phyloP scores from a whole-genome alignment of 2,888 invertebrate genomes.

The Zaprionus obscuricornis region DNA sequence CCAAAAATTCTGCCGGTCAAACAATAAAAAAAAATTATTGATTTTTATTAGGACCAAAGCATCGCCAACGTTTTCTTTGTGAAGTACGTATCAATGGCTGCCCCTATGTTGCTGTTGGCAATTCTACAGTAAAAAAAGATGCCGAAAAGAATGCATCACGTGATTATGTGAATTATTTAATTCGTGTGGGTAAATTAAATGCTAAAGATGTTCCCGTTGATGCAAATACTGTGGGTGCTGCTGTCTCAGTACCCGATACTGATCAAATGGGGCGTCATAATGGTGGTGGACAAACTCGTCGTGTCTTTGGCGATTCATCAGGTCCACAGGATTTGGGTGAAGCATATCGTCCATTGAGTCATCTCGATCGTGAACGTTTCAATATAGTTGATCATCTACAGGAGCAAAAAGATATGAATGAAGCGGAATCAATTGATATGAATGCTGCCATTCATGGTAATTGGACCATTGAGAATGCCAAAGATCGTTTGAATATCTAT shows the following conservation, averaged over 20 bases:
- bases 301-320: slow-evolving; percentile 68
- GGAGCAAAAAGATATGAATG: slow-evolving; percentile 91
- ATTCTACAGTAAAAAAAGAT: slow-evolving; percentile 97
- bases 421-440: slow-evolving; percentile 97
- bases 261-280: too few relatives aligned
- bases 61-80: slow-evolving; percentile 95
- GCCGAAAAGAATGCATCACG: slow-evolving; percentile 95
- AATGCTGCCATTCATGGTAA: slow-evolving; percentile 98
- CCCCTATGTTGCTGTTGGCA: slow-evolving; percentile 96
- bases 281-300: slow-evolving; percentile 11
- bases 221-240: slow-evolving; percentile 29
- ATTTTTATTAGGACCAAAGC: slow-evolving; percentile 89
- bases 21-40: too few relatives aligned
- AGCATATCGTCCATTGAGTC: slow-evolving; percentile 88
- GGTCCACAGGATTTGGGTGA: slow-evolving; percentile 90
- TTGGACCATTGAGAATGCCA: slow-evolving; percentile 99
- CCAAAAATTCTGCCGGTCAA: too few relatives aligned
- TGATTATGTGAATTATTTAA: slow-evolving; percentile 95
- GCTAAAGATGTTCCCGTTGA: slow-evolving; percentile 89
- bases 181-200: slow-evolving; percentile 88
- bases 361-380: slow-evolving; percentile 64
- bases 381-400: slow-evolving; percentile 90
- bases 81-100: slow-evolving; percentile 92
- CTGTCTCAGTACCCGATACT: too few relatives aligned
- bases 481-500: slow-evolving; percentile 97